phyloP scores from a whole-genome alignment of 2,113 vertebrate species.

The Tautogolabrus adspersus region DNA sequence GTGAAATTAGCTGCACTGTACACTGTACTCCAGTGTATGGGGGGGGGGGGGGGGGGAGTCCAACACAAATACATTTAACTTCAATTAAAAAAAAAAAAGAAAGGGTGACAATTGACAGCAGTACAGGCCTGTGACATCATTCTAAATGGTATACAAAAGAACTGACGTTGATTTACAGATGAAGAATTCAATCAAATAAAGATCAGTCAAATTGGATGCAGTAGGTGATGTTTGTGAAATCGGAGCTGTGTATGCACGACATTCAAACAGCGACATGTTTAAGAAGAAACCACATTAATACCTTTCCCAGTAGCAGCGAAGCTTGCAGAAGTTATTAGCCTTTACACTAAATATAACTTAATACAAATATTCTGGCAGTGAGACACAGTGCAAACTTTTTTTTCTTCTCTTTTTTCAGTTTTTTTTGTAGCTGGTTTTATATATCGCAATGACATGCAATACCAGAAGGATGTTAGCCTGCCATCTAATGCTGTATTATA shows the following conservation, averaged over 20 bases:
- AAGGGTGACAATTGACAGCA: conserved; percentile 57
- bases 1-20: conserved; percentile 62
- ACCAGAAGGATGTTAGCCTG: conserved; percentile 68
- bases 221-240: conserved; percentile 50
- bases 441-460: conserved; percentile 77
- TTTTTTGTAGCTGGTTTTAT: conserved; percentile 74
- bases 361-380: conserved; percentile 80
- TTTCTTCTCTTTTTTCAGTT: conserved; percentile 44
- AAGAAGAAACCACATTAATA: conserved; percentile 73
- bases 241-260: conserved; percentile 73
- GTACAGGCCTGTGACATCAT: conserved; percentile 71
- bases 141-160: conserved; percentile 61
- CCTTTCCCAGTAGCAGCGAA: conserved; percentile 75
- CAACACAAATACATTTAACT: conserved; percentile 30
- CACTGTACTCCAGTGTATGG: conserved; percentile 50
- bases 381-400: conserved; percentile 71
- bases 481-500: conserved; percentile 64
- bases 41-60: not conserved
- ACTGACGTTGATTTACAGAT: conserved; percentile 58
- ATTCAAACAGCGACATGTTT: conserved; percentile 78
- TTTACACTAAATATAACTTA: conserved; percentile 70
- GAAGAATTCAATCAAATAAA: conserved; percentile 47
- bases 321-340: conserved; percentile 75
- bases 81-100: conserved; percentile 20
- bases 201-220: conserved; percentile 42